Evolutionary conservation across 2,797 vertebrate species (phyloP).

Genomic region (Rhinella marina): DNA sequence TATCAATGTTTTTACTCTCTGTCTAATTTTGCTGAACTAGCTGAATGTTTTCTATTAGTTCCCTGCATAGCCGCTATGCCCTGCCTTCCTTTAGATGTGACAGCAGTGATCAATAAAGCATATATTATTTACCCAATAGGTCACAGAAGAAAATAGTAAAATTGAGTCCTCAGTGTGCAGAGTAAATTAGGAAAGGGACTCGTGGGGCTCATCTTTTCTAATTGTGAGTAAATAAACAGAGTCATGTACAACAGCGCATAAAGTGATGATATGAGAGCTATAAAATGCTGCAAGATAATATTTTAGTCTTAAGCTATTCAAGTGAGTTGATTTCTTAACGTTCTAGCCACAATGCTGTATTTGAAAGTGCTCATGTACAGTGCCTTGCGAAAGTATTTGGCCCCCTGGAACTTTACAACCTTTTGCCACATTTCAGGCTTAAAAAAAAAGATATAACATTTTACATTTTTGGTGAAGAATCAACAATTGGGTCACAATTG

Average conservation of each 20-base stretch:
- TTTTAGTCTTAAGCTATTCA: not conserved
- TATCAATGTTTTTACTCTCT: slow-evolving; percentile 5
- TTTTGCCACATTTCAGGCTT: no score
- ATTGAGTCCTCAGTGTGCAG: slow-evolving; percentile 39
- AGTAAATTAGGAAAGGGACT: slow-evolving; percentile 54
- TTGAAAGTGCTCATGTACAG: not conserved
- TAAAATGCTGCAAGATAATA: not conserved
- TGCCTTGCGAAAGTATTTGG: no score
- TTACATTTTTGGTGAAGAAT: no score
- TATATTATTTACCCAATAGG: slow-evolving; percentile 57
- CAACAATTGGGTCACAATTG: no score
- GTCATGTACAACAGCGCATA: slow-evolving; percentile 31
- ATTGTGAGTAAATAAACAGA: slow-evolving; percentile 37
- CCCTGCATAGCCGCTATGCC: not conserved
- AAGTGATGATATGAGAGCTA: not conserved
- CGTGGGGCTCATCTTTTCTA: slow-evolving; percentile 50
- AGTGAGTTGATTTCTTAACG: no score
- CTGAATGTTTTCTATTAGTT: slow-evolving; percentile 43
- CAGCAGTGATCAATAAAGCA: slow-evolving; percentile 57
- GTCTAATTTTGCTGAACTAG: slow-evolving; percentile 36
- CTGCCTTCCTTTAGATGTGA: slow-evolving; percentile 38
- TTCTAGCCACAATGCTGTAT: not conserved
- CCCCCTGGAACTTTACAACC: no score
- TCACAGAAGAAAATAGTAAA: slow-evolving; percentile 44
- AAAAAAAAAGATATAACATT: no score